phyloP scores from a whole-genome alignment of 2,113 vertebrate genomes.

The Taurulus bubalis region DNA sequence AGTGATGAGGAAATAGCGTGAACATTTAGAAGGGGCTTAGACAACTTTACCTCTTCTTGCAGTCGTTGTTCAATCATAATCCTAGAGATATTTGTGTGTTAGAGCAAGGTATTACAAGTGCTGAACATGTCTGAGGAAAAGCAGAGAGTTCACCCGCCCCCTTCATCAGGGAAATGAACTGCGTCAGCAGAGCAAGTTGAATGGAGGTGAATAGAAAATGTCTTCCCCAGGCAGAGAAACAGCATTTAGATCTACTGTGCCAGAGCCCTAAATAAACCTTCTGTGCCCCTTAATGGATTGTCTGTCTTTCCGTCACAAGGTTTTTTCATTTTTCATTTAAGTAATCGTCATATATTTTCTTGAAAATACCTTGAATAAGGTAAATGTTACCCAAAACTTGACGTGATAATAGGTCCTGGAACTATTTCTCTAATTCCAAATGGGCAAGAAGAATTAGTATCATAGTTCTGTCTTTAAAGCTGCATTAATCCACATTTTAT shows the following conservation, averaged over 20 bases:
- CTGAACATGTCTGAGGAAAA: constrained; percentile 53
- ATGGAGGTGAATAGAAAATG: constrained; percentile 70
- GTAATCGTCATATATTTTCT: neutral
- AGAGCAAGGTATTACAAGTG: constrained; percentile 30
- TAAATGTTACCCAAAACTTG: neutral
- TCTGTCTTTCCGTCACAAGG: neutral
- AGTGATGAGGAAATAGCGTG: constrained; percentile 10
- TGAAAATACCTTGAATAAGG: neutral
- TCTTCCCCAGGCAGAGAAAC: constrained; percentile 52
- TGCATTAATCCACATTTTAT: no score
- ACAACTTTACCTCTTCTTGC: neutral
- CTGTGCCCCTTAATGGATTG: constrained; percentile 18
- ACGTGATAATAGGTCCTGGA: neutral
- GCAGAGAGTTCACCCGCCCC: constrained; percentile 28
- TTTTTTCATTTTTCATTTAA: neutral
- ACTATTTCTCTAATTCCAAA: neutral
- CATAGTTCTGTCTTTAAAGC: neutral
- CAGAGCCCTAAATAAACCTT: constrained; percentile 69
- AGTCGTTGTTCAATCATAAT: constrained; percentile 41
- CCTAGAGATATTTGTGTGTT: constrained; percentile 32
- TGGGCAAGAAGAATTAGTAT: neutral
- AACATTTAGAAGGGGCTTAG: neutral
- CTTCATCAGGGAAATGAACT: constrained; percentile 63
- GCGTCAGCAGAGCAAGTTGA: constrained; percentile 60
- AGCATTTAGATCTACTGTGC: constrained; percentile 44